These are phyloP conservation scores for Rhagoletis pomonella DNA, from an alignment of 1,140 invertebrate genomes.

Conservation along the genomic window DNA sequence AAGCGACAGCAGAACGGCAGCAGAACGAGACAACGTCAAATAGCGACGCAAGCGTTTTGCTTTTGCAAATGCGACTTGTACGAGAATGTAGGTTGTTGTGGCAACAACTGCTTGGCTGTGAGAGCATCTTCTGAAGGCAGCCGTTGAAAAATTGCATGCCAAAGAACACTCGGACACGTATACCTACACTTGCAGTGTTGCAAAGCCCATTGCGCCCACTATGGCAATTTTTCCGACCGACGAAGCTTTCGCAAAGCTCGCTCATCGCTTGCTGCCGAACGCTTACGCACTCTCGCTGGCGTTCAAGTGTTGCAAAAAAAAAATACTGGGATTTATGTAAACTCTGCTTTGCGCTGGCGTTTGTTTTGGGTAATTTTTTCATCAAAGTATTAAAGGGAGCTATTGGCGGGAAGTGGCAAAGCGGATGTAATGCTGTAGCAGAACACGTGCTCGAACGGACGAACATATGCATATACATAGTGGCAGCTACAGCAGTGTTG, in stretches of 20 bases:
- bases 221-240: not conserved
- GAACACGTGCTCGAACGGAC: constrained; percentile 3
- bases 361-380: constrained; percentile 46
- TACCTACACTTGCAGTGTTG: not conserved
- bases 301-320: not conserved
- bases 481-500: too few species aligned
- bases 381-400: not conserved
- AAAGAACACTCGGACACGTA: not conserved
- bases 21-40: not conserved
- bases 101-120: not conserved
- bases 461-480: not conserved
- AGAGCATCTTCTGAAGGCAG: not conserved
- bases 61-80: not conserved
- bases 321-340: constrained; percentile 13
- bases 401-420: not conserved
- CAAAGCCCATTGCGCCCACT: not conserved
- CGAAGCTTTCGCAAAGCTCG: constrained; percentile 1
- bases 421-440: not conserved
- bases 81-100: not conserved
- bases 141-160: not conserved
- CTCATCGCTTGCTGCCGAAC: not conserved
- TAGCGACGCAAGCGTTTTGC: not conserved
- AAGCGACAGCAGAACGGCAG: too few species aligned
- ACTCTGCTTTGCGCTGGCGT: not conserved
- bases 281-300: too few species aligned